Percentiles rank a stretch among this genome's conserved stretches.
phyloP scores from a whole-genome alignment of 2,888 invertebrate species.

The Orthosia gracilis region DNA sequence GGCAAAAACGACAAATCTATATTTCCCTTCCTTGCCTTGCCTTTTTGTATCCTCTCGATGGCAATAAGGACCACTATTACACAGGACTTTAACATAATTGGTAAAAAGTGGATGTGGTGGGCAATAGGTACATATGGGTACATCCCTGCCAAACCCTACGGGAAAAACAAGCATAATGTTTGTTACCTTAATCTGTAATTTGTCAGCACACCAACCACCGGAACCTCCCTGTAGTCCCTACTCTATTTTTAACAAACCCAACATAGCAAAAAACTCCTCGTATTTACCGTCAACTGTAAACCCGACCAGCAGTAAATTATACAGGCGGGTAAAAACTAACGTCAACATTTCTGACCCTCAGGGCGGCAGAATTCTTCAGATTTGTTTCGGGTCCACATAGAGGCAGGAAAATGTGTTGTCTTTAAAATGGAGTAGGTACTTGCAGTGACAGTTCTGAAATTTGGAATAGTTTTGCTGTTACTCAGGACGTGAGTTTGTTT shows the following conservation, averaged over 20 bases:
- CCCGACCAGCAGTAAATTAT: constrained; percentile 45
- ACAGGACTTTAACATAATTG: too few species aligned
- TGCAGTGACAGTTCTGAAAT: not conserved
- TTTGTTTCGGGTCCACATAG: constrained; percentile 45
- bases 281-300: constrained; percentile 27
- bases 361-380: constrained; percentile 52
- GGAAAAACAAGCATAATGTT: too few species aligned
- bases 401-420: constrained; percentile 15
- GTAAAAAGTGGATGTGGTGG: too few species aligned
- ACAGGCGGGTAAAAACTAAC: constrained; percentile 43
- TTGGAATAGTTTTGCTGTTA: not conserved
- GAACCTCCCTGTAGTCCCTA: not conserved
- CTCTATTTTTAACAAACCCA: constrained; percentile 8
- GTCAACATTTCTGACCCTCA: constrained; percentile 37
- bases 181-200: too few species aligned
- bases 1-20: too few species aligned
- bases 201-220: not conserved
- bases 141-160: too few species aligned
- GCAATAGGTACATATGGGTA: too few species aligned
- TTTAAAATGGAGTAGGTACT: not conserved
- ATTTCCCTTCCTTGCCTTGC: too few species aligned
- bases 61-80: too few species aligned
- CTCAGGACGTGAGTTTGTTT: too few species aligned
- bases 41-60: too few species aligned
- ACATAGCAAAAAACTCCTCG: constrained; percentile 4